Evolutionary conservation across 2,797 vertebrate species (phyloP).

Genomic region (Pseudochaenichthys georgianus): DNA sequence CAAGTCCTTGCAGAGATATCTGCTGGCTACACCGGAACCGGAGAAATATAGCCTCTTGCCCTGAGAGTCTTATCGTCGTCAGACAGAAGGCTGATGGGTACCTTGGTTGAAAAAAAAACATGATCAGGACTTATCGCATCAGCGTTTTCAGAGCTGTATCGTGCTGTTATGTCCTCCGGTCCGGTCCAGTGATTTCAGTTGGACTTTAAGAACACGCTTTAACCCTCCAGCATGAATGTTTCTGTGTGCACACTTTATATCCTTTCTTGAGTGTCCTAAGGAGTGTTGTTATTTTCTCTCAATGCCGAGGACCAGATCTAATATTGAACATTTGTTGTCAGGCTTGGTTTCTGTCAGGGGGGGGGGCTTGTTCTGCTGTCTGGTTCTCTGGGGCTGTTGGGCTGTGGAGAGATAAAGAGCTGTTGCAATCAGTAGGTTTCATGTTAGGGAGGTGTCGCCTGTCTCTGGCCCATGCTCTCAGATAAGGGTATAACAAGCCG

Average conservation of each 20-base stretch:
- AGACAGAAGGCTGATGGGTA: no score
- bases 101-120: no score
- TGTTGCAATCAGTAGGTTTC: slow-evolving; percentile 60
- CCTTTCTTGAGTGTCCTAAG: not conserved
- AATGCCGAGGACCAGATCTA: slow-evolving; percentile 33
- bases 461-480: slow-evolving; percentile 62
- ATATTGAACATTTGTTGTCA: slow-evolving; percentile 41
- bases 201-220: not conserved
- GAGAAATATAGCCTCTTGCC: no score
- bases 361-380: slow-evolving; percentile 27
- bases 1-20: no score
- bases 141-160: not conserved
- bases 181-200: not conserved
- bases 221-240: slow-evolving; percentile 2
- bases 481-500: slow-evolving; percentile 64
- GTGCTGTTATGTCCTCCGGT: not conserved
- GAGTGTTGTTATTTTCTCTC: slow-evolving; percentile 27
- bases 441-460: slow-evolving; percentile 57
- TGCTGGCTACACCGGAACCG: no score
- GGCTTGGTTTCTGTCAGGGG: slow-evolving; percentile 27
- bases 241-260: slow-evolving; percentile 3
- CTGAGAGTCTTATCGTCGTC: no score
- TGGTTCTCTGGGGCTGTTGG: slow-evolving; percentile 41
- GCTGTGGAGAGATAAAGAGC: slow-evolving; percentile 63
- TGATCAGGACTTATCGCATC: no score